phyloP scores from a whole-genome alignment of 2,113 vertebrate species.

The Ptilorrhoa leucosticta region DNA sequence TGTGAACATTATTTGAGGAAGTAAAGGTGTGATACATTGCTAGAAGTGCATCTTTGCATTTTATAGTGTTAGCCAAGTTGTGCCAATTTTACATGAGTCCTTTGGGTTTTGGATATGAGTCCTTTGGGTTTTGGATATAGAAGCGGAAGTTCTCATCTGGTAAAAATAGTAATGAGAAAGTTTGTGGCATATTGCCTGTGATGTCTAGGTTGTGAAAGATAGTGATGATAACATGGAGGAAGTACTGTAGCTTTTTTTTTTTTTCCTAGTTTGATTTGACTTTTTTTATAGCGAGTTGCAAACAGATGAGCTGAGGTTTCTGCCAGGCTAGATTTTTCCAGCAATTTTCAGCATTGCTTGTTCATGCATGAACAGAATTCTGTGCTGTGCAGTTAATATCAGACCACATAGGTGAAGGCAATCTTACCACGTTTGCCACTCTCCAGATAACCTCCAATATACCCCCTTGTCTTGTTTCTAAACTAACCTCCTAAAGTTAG shows the following conservation, averaged over 20 bases:
- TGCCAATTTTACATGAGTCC: neutral
- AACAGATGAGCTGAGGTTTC: neutral
- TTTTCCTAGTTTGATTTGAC: neutral
- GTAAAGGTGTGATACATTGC: neutral
- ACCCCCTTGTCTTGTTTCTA: neutral
- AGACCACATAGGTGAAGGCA: neutral
- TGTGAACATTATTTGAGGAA: neutral
- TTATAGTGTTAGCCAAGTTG: neutral
- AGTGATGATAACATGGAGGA: neutral
- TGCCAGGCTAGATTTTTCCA: neutral
- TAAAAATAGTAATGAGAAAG: neutral
- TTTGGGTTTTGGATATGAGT: neutral
- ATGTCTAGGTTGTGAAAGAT: neutral
- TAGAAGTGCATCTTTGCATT: neutral
- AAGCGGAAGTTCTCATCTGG: neutral
- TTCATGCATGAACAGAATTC: neutral
- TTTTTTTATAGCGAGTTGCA: neutral
- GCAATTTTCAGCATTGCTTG: neutral
- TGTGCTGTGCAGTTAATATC: neutral
- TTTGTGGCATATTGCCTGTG: neutral
- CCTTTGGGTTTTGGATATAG: neutral
- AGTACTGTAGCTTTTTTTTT: neutral
- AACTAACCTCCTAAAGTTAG: neutral
- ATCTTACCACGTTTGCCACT: neutral
- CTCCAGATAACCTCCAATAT: neutral